Evolutionary conservation across 2,113 vertebrate species (phyloP).

Genomic region (Trematomus loennbergii): DNA sequence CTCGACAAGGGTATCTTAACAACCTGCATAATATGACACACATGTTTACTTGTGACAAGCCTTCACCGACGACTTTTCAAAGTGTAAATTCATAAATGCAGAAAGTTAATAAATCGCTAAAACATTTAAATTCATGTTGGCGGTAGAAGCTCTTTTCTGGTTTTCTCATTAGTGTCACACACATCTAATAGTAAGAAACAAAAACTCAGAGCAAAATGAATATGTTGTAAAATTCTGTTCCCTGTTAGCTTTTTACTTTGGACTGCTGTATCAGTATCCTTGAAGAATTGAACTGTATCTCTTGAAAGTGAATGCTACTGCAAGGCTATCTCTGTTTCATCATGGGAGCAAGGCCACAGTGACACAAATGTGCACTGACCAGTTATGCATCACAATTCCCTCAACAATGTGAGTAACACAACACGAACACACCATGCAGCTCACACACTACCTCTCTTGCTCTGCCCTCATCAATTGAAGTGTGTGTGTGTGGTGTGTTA

Average conservation of each 20-base stretch:
- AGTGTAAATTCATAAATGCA: neutral
- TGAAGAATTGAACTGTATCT: slow-evolving; percentile 42
- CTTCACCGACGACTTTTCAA: neutral
- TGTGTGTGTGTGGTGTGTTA: neutral
- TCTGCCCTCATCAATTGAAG: neutral
- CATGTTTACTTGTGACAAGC: neutral
- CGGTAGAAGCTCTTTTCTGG: neutral
- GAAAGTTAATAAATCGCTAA: neutral
- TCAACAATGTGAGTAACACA: slow-evolving; percentile 62
- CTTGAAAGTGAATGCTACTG: slow-evolving; percentile 35
- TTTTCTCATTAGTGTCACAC: neutral
- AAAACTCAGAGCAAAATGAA: neutral
- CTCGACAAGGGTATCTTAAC: neutral
- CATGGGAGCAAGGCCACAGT: slow-evolving; percentile 51
- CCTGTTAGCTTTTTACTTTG: neutral
- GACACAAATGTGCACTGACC: slow-evolving; percentile 68
- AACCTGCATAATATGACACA: neutral
- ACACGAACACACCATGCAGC: slow-evolving; percentile 4
- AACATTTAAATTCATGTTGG: neutral
- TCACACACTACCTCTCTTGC: neutral
- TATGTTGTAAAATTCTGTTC: neutral
- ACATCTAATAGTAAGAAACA: neutral
- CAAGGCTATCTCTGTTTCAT: slow-evolving; percentile 51
- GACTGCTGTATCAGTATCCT: slow-evolving; percentile 12
- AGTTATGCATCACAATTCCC: slow-evolving; percentile 63